phyloP scores from a whole-genome alignment of 1,140 invertebrate genomes.

The Harpegnathos saltator region DNA sequence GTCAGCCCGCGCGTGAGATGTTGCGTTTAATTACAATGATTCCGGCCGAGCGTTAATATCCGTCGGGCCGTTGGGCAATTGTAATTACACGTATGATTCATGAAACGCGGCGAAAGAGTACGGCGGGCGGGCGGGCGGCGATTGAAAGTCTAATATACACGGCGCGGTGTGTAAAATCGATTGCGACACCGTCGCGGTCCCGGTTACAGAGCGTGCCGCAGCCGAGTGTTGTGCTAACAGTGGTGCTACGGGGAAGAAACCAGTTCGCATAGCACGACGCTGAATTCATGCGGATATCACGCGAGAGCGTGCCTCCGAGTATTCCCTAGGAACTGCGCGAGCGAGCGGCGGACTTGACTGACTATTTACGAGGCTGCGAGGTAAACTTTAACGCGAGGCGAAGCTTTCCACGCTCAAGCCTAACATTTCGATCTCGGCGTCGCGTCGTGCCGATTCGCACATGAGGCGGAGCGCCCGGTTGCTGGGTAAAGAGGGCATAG shows the following conservation, averaged over 20 bases:
- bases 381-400: conserved; percentile 68
- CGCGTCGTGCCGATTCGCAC: conserved; percentile 43
- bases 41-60: too few species aligned
- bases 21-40: too few species aligned
- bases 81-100: too few species aligned
- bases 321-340: not conserved
- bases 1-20: too few species aligned
- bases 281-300: conserved; percentile 33
- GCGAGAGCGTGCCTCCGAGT: conserved; percentile 3
- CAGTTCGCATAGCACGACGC: conserved; percentile 24
- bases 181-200: conserved; percentile 1
- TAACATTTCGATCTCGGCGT: conserved; percentile 62
- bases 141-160: too few species aligned
- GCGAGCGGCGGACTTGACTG: not conserved
- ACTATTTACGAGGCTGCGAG: conserved; percentile 34
- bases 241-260: conserved; percentile 1
- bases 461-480: conserved; percentile 4
- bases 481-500: conserved; percentile 49
- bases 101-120: too few species aligned
- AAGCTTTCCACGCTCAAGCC: conserved; percentile 46
- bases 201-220: not conserved
- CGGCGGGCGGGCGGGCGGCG: too few species aligned
- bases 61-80: too few species aligned
- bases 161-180: too few species aligned
- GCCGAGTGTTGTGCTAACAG: conserved; percentile 17